Evolutionary conservation across 2,888 invertebrate species (phyloP), one percentile per base, ranked within the genome.

Genomic region (Oegoconia quadripuncta): DNA sequence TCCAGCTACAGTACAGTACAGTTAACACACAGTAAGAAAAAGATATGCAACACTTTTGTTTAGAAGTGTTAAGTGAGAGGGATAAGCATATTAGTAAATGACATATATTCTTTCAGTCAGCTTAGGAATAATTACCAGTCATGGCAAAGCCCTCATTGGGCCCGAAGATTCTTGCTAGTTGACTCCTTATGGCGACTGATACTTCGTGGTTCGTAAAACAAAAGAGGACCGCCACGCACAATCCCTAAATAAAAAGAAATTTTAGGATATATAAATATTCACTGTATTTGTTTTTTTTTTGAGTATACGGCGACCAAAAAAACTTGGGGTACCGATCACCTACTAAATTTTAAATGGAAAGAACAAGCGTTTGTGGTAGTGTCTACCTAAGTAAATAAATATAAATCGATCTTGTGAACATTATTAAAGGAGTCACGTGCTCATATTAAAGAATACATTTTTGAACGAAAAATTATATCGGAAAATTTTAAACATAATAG

Each of bases 131-230:
- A 22, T 55, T 65, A 77, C 78, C 77, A 46, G 72, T 73, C 70
- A 77, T 65, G 16, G 68, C 61, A n/a, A 74, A 55, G 9, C 48
- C 62, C 7, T 74, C 74, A 35, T 59, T 59, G 13, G 41, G 54
- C 4, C 81, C 79, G 37, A 77, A 42, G 27, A 64, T 48, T 26
- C 89, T 81, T 31, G 86, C 71, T 2, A 89, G 39, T 25, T 84
- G 73, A 1, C 77, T 73, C 39, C 81, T 81, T 13, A 88, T 62
- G 3, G 90, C 90, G 33, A 83, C 79, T 37, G 88, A 78, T 8
- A 94, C 93, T 67, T 94, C 93, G 46, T 93, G 91, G 72, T 94
- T 93, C 50, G 92, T 93, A 78, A 93, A 94, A 63, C 93, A 93
- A 63, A 92, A 93, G 4, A 94, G 78, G 33, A 92, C 87, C 0